Conservation (phyloP, 1,140 invertebrate species). For the Euglossa dilemma region DNA sequence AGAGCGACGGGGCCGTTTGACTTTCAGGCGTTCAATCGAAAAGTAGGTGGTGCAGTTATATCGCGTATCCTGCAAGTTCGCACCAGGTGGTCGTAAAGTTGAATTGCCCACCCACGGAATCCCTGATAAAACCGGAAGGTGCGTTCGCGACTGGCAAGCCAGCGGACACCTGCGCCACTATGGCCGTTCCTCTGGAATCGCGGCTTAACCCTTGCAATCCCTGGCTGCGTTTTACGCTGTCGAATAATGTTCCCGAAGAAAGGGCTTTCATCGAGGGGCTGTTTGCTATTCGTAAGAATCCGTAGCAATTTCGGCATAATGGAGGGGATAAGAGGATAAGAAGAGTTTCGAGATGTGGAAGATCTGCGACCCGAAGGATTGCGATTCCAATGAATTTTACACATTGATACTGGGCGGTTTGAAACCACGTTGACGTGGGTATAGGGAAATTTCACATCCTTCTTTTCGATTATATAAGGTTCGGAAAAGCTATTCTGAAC, state of each 20-base stretch:
- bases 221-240: background rate
- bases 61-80: background rate
- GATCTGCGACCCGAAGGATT: no score
- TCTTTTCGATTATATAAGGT: no score
- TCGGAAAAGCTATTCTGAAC: no score
- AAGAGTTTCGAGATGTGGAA: no score
- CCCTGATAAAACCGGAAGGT: constrained; percentile 8
- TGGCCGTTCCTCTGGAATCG: background rate
- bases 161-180: constrained; percentile 24
- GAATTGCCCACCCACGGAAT: constrained; percentile 21
- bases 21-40: constrained; percentile 24
- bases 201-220: background rate
- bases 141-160: background rate
- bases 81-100: constrained; percentile 34
- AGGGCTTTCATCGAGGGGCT: background rate
- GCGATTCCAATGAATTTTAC: no score
- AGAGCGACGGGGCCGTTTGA: background rate
- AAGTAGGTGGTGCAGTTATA: background rate
- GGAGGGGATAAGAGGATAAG: no score
- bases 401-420: no score
- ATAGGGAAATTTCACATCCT: no score
- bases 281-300: background rate
- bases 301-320: no score
- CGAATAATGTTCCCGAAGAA: background rate
- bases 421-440: no score